Conservation (phyloP, 1,140 invertebrate species). For the Lordiphosa collinella region DNA sequence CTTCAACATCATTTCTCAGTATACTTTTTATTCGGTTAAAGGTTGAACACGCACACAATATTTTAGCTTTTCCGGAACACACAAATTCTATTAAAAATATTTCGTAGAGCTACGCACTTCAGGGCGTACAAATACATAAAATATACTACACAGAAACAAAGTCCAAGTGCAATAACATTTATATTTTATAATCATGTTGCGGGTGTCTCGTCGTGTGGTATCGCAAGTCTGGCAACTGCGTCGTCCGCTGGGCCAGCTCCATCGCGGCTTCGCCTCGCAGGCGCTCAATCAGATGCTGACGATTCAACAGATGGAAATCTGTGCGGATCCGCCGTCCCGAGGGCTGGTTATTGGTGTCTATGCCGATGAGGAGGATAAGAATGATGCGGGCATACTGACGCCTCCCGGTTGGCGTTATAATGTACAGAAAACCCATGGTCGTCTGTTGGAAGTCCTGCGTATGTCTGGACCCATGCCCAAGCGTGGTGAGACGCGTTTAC, state of each 20-base stretch:
- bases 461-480: conserved; percentile 77
- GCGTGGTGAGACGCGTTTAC: conserved; percentile 61
- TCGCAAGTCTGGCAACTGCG: neutral
- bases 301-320: conserved; percentile 70
- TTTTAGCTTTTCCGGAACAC: conserved; percentile 34
- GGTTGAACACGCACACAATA: conserved; percentile 51
- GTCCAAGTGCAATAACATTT: conserved; percentile 20
- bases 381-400: conserved; percentile 66
- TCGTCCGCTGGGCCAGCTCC: neutral
- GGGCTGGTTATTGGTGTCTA: conserved; percentile 72
- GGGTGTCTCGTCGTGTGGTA: conserved; percentile 24
- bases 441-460: conserved; percentile 64
- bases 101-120: neutral
- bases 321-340: conserved; percentile 70
- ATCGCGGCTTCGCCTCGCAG: conserved; percentile 50
- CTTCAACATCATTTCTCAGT: neutral
- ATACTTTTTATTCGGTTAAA: conserved; percentile 48
- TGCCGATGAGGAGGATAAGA: conserved; percentile 73
- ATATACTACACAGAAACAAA: conserved; percentile 19
- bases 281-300: conserved; percentile 72
- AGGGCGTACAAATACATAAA: neutral
- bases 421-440: conserved; percentile 69
- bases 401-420: conserved; percentile 69
- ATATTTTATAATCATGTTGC: conserved; percentile 36
- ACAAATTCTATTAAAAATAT: conserved; percentile 35